Conservation (phyloP, 2,888 invertebrate genomes). For the Nephrotoma appendiculata region DNA sequence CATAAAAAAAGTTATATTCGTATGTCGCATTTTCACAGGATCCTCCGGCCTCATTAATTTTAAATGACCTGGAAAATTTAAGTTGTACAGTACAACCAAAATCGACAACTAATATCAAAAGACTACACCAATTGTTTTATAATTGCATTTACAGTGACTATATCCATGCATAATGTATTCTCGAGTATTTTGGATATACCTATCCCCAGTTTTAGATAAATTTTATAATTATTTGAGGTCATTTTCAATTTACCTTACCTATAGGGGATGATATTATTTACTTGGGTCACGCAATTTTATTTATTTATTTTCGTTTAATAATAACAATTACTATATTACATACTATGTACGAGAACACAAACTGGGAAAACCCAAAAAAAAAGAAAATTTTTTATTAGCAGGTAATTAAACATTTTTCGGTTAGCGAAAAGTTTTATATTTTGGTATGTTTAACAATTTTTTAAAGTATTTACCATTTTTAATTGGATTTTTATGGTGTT, state of each 20-base stretch:
- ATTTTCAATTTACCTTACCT: not conserved
- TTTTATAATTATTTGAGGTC: not conserved
- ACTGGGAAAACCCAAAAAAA: no score
- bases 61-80: not conserved
- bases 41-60: not conserved
- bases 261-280: not conserved
- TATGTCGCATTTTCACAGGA: not conserved
- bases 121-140: not conserved
- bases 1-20: not conserved
- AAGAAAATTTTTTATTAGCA: no score
- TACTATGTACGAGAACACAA: no score
- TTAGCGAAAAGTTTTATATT: not conserved
- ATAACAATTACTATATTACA: no score
- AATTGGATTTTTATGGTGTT: not conserved
- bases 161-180: not conserved
- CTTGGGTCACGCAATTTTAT: not conserved
- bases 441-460: not conserved
- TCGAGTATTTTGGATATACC: not conserved
- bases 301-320: not conserved
- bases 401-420: not conserved
- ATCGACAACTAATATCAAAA: not conserved
- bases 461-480: not conserved
- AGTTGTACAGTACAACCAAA: not conserved
- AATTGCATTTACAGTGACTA: not conserved
- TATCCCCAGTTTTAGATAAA: not conserved